Conservation (phyloP, 2,797 vertebrate genomes). For the Anisognathus igniventris region DNA sequence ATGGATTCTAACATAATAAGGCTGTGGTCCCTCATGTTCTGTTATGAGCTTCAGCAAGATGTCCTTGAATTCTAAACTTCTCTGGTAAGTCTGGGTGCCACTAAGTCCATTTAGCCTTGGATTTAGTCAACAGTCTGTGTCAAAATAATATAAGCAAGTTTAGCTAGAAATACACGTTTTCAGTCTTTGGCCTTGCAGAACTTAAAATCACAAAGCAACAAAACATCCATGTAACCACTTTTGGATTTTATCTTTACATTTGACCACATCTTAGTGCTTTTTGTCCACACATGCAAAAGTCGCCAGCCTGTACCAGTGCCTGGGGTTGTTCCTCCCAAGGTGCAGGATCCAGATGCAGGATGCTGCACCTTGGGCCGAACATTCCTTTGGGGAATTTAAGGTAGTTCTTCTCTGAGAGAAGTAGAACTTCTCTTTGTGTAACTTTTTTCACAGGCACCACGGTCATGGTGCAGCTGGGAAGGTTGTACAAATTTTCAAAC, state of each 20-base stretch:
- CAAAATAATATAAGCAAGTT: background rate
- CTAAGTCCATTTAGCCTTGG: background rate
- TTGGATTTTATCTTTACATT: background rate
- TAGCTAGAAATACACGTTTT: accelerated
- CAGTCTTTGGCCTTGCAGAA: background rate
- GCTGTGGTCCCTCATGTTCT: background rate
- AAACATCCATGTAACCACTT: background rate
- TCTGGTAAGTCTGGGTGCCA: background rate
- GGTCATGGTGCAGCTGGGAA: accelerated
- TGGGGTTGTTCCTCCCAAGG: accelerated
- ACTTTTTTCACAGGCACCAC: background rate
- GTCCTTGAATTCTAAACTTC: background rate
- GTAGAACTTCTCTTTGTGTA: background rate
- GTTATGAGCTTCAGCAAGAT: accelerated
- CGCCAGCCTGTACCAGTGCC: too few relatives aligned
- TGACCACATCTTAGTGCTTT: background rate
- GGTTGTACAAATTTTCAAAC: background rate
- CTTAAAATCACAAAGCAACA: background rate
- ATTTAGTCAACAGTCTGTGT: background rate
- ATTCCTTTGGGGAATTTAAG: background rate
- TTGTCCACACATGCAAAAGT: background rate
- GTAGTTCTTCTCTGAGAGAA: background rate
- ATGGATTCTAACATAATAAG: background rate
- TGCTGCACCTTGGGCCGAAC: background rate
- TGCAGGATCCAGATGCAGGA: background rate